Base-by-base conservation (phyloP, 2,797 vertebrate species). In the Sandelia bainsii region DNA sequence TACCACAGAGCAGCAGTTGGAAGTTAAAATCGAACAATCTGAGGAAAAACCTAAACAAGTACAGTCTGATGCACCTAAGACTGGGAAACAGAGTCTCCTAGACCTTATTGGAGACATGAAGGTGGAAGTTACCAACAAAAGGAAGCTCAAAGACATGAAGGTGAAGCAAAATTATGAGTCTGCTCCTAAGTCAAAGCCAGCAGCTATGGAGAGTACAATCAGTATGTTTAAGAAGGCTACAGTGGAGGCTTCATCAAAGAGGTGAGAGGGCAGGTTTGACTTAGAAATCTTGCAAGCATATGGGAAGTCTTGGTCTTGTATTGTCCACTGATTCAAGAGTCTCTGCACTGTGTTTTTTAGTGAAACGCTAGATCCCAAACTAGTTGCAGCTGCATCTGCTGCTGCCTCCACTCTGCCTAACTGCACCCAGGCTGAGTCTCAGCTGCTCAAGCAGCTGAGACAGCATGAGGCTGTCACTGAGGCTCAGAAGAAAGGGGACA, bases 21-120 rank as follows among this genome's bases (percentile, higher is more conserved):
- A 75, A 22, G 72, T 49, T 42, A 49, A 62, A 48, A 44, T 1
- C 37, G 61, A 73, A 49, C 56, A 68, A 44, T 45, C 34, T 3
- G 23, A 4, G 20, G 60, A 29, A 56, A 48, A 58, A 2, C 46
- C 57, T 29, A 6, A 25, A 32, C 12, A 64, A 70, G 65, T 48
- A 16, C 45, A 77, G 6, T 17, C 25, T 12, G 25, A 51, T 19
- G 62, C 49, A 32, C n/a, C 25, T 1, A 91, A 79, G 76, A 90
- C 76, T 6, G 83, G 83, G 1, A 97, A 96, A 79, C 87, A 95
- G 75, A 86, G 82, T 73, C 91, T 98, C 51, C 72, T 97, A 59
- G 82, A 91, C 14, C 80, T 98, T 34, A 94, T 99, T 51, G 92
- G 94, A 71, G 67, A 66, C 61, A 99, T 99, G 97, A 98, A 96